These are phyloP conservation scores for Carlito syrichta DNA, from an alignment of 2,113 vertebrate genomes.

Conservation along the genomic window DNA sequence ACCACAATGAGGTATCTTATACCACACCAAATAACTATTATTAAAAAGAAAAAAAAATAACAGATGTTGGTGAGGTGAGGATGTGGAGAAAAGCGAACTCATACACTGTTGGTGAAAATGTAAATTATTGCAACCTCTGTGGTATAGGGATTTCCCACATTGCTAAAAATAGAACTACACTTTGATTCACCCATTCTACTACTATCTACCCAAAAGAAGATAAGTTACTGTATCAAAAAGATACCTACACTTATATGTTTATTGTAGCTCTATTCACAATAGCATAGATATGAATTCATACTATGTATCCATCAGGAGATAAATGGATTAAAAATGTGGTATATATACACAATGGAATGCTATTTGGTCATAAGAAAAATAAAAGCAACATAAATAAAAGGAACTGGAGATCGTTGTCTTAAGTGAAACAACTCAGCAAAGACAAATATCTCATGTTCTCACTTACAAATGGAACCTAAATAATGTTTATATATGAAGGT, in stretches of 20 bases:
- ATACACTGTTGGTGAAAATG: background rate
- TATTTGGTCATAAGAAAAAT: background rate
- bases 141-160: background rate
- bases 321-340: background rate
- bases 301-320: background rate
- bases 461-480: background rate
- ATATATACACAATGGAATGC: background rate
- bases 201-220: background rate
- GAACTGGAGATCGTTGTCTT: background rate
- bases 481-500: background rate
- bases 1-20: background rate
- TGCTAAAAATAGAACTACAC: background rate
- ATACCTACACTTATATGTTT: background rate
- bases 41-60: background rate
- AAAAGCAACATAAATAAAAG: background rate
- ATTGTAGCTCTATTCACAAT: background rate
- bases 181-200: background rate
- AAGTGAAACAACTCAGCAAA: background rate
- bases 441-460: background rate
- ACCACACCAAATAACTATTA: background rate
- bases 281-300: background rate
- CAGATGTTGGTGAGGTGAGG: background rate
- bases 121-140: background rate
- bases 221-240: background rate
- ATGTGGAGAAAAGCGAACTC: background rate